phyloP scores from a whole-genome alignment of 2,888 invertebrate species.

The Leptarthrus brevirostris region DNA sequence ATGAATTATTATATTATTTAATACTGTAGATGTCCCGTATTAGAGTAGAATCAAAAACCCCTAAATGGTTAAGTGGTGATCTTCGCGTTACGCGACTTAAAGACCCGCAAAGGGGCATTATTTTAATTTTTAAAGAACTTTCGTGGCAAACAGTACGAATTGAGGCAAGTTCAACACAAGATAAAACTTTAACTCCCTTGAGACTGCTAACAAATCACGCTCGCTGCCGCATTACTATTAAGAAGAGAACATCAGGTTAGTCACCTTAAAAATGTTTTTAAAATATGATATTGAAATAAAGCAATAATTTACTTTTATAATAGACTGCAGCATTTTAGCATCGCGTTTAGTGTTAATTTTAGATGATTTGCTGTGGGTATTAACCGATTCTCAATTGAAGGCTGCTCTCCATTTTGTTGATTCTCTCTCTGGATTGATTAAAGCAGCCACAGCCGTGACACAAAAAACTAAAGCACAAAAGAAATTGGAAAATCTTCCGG shows the following conservation, averaged over 20 bases:
- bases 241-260: constrained; percentile 88
- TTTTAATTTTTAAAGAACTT: constrained; percentile 96
- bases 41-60: constrained; percentile 92
- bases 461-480: constrained; percentile 85
- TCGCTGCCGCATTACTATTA: constrained; percentile 93
- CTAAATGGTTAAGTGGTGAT: constrained; percentile 88
- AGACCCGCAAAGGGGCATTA: constrained; percentile 86
- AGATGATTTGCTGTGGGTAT: constrained; percentile 96
- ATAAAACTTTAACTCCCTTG: constrained; percentile 84
- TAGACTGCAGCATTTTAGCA: constrained; percentile 93
- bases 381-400: constrained; percentile 95
- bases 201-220: constrained; percentile 94
- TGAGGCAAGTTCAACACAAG: constrained; percentile 88
- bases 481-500: constrained; percentile 82
- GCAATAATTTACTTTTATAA: background rate
- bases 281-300: too few relatives aligned
- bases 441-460: constrained; percentile 81
- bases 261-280: too few relatives aligned
- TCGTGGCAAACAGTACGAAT: constrained; percentile 97
- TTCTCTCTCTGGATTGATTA: constrained; percentile 84
- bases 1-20: background rate
- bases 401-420: constrained; percentile 92
- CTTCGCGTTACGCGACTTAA: constrained; percentile 91
- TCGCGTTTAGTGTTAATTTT: constrained; percentile 91
- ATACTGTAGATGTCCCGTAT: constrained; percentile 85